A percentile compares a stretch with the other conserved stretches of the same genome.
phyloP scores from a whole-genome alignment of 2,113 vertebrate species.

The human (Homo sapiens) region GRCh38 chr3:172325501-172326000 shows the following conservation, averaged over 20 bases:
- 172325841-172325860: too few species aligned
- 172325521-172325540: not conserved
- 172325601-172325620: not conserved
- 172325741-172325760: not conserved
- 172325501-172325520: not conserved
- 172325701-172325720: fast-evolving
- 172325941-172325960: too few species aligned
- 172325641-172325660: not conserved
- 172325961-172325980: too few species aligned
- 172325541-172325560: slow-evolving; percentile 16
- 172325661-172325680: fast-evolving
- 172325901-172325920: too few species aligned
- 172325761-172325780: not conserved
- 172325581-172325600: not conserved
- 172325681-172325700: not conserved
- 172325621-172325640: not conserved
- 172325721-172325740: fast-evolving
- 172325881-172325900: too few species aligned
- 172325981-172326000: too few species aligned
- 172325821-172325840: not conserved
- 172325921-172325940: too few species aligned
- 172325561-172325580: not conserved
- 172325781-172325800: not conserved
- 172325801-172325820: not conserved
- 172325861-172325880: too few species aligned